Conservation (phyloP, 1,140 invertebrate species). For the Pseudomyrmex cubaensis region DNA sequence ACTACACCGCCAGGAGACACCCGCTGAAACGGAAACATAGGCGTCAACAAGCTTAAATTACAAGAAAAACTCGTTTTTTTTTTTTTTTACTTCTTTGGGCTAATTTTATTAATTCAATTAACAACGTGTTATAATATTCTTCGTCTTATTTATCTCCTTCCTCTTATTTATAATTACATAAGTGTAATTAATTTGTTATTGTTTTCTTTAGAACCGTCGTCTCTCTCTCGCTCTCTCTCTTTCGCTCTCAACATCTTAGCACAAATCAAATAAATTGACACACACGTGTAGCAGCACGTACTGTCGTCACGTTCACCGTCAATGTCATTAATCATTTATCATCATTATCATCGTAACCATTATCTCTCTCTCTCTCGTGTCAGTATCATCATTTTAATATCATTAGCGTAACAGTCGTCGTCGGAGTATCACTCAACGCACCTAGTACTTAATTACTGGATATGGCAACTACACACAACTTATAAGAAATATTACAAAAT, state of each 20-base stretch:
- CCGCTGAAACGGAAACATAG: conserved; percentile 81
- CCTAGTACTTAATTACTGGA: conserved; percentile 78
- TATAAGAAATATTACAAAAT: conserved; percentile 85
- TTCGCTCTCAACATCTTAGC: conserved; percentile 75
- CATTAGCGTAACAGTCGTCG: conserved; percentile 74
- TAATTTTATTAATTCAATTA: conserved; percentile 86
- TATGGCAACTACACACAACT: conserved; percentile 83
- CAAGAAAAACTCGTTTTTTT: not conserved
- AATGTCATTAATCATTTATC: conserved; percentile 9
- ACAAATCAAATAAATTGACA: conserved; percentile 79
- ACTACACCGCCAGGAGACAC: conserved; percentile 74
- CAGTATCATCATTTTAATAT: conserved; percentile 65
- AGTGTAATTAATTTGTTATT: conserved; percentile 85
- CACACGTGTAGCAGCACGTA: conserved; percentile 76
- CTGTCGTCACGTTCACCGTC: conserved; percentile 72
- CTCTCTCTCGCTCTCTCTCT: conserved; percentile 48
- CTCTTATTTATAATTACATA: conserved; percentile 85
- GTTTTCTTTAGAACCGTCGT: conserved; percentile 84
- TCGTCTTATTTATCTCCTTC: conserved; percentile 77
- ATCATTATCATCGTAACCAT: conserved; percentile 26
- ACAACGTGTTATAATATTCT: conserved; percentile 86
- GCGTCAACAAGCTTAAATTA: conserved; percentile 44
- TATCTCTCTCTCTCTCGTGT: not conserved
- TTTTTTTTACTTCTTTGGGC: conserved; percentile 79
- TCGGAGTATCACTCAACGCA: conserved; percentile 74